A percentile compares a stretch with the other conserved stretches of the same genome.
Conservation (phyloP, 2,888 invertebrate genomes). For the Aquatica leii region DNA sequence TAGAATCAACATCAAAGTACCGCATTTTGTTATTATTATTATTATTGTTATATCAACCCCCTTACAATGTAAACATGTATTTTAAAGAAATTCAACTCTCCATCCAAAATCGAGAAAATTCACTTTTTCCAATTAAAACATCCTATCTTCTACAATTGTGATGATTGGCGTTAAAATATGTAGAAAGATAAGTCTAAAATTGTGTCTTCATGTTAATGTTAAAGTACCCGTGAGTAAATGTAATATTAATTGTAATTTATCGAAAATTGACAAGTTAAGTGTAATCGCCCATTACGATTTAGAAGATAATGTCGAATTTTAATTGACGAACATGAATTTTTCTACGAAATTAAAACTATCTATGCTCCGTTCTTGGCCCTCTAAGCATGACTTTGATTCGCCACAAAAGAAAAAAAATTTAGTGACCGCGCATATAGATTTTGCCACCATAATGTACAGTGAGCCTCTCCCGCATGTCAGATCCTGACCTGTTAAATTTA, state of each 20-base stretch:
- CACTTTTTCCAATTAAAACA: neutral
- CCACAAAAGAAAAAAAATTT: conserved; percentile 30
- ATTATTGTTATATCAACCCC: conserved; percentile 34
- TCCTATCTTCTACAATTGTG: too few relatives aligned
- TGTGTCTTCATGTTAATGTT: too few relatives aligned
- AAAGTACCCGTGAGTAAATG: neutral
- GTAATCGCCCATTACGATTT: neutral
- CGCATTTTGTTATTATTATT: conserved; percentile 12
- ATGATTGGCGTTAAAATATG: too few relatives aligned
- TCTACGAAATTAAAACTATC: conserved; percentile 35
- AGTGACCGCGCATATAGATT: conserved; percentile 34
- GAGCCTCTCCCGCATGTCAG: conserved; percentile 33
- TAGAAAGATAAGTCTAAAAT: too few relatives aligned
- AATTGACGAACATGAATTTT: neutral
- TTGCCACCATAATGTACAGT: conserved; percentile 28
- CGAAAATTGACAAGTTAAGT: neutral
- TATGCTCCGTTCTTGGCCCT: conserved; percentile 42
- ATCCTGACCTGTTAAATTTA: conserved; percentile 28
- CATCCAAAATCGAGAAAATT: conserved; percentile 31
- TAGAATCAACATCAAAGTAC: conserved; percentile 25
- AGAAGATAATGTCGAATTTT: conserved; percentile 2
- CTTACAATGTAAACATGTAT: conserved; percentile 41
- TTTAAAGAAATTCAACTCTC: conserved; percentile 34
- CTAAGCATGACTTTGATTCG: conserved; percentile 39
- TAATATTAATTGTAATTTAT: too few relatives aligned